Percentiles rank a stretch among this genome's conserved stretches.
Evolutionary conservation across 2,113 vertebrate genomes (phyloP).

Genomic region (Tamias sibiricus): DNA sequence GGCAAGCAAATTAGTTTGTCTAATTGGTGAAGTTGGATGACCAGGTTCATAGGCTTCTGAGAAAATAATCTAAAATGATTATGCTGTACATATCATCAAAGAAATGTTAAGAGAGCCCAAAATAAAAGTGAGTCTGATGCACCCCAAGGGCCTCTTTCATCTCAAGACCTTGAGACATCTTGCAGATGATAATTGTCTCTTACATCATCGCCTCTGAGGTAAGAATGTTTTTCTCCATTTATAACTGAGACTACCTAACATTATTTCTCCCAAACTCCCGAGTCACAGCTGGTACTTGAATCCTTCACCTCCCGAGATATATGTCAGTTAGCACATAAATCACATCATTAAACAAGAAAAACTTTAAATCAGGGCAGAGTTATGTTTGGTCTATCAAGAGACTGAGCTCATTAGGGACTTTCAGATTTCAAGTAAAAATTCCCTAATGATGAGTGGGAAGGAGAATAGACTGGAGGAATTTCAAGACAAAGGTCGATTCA

Average conservation of each 20-base stretch:
- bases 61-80: constrained; percentile 21
- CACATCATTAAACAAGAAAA: constrained; percentile 29
- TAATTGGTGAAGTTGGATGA: background rate
- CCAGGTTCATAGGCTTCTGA: background rate
- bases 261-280: constrained; percentile 48
- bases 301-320: constrained; percentile 40
- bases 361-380: constrained; percentile 31
- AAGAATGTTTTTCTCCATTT: constrained; percentile 65
- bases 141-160: constrained; percentile 41
- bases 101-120: background rate
- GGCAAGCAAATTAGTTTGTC: background rate
- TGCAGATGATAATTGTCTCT: constrained; percentile 70
- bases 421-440: constrained; percentile 61
- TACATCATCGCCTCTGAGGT: constrained; percentile 77
- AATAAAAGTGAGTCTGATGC: constrained; percentile 35
- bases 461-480: constrained; percentile 15
- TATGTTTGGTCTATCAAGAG: constrained; percentile 39
- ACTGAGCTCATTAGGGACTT: constrained; percentile 23
- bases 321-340: constrained; percentile 57
- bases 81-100: background rate
- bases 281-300: constrained; percentile 39
- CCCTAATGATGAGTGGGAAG: background rate
- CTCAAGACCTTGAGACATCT: constrained; percentile 71
- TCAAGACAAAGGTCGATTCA: constrained; percentile 21
- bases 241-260: constrained; percentile 54